Conservation (phyloP, 92 coral and sea anemone genomes). For the Zoanthus solanderi region DNA sequence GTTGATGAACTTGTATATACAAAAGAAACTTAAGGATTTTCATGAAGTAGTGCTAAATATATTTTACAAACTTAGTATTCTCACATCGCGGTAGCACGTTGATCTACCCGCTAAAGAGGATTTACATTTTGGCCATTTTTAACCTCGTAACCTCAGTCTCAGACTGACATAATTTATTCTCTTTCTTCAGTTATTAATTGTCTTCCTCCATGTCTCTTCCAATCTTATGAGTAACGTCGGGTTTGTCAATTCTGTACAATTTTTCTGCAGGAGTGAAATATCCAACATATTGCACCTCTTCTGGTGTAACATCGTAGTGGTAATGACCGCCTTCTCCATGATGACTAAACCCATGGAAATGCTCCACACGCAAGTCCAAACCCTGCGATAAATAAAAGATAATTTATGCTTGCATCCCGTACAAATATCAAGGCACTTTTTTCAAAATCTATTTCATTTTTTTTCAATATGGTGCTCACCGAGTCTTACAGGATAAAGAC, state of each 20-base stretch:
- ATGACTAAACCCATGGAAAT: constrained; percentile 94
- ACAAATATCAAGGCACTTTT: background rate
- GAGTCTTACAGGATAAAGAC: too few species aligned
- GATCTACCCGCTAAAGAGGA: too few species aligned
- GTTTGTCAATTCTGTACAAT: constrained; percentile 91
- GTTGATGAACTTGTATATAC: too few species aligned
- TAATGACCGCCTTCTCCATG: constrained; percentile 99
- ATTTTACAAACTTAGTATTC: too few species aligned
- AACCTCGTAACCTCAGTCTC: too few species aligned
- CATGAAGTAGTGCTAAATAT: too few species aligned
- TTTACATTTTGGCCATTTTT: too few species aligned
- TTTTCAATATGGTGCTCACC: background rate
- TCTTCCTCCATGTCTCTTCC: constrained; percentile 68
- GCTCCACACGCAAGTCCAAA: constrained; percentile 92
- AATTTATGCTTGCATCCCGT: background rate
- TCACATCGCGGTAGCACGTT: too few species aligned
- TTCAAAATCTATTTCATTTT: too few species aligned
- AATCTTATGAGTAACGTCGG: constrained; percentile 72
- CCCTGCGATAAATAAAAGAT: constrained; percentile 67
- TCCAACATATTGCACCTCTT: constrained; percentile 90
- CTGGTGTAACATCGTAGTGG: constrained; percentile 95
- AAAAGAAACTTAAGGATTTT: too few species aligned
- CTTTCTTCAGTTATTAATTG: background rate
- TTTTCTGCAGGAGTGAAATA: constrained; percentile 89
- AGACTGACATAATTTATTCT: too few species aligned